phyloP scores from a whole-genome alignment of 2,113 vertebrate genomes.

The Protobothrops mucrosquamatus region DNA sequence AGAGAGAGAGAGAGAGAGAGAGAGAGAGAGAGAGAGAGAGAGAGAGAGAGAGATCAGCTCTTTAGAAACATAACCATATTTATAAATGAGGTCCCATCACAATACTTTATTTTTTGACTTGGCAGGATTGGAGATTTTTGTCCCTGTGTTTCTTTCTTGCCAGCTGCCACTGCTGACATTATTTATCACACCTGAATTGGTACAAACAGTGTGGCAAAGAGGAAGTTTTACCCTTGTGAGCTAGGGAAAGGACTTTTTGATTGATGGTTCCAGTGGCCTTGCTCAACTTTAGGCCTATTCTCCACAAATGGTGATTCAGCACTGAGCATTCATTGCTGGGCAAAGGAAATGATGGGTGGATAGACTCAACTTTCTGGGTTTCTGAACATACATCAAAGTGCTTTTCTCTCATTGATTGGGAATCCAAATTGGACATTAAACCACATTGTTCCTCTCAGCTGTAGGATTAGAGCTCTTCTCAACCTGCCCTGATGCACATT shows the following conservation, averaged over 20 bases:
- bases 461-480: background rate
- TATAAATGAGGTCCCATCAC: background rate
- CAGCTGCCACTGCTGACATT: background rate
- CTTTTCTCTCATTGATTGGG: background rate
- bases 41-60: background rate
- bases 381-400: background rate
- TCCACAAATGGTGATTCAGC: background rate
- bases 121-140: background rate
- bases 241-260: background rate
- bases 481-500: background rate
- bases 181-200: background rate
- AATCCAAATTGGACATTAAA: background rate
- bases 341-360: background rate
- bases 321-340: background rate
- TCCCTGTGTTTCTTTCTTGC: background rate
- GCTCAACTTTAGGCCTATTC: background rate
- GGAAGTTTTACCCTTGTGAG: background rate
- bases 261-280: background rate
- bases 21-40: background rate
- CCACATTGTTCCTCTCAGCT: background rate
- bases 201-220: background rate
- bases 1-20: background rate
- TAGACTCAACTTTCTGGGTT: background rate
- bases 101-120: background rate
- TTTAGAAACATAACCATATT: constrained; percentile 3